These are phyloP conservation scores for Serranochromis macrocephalus DNA, from an alignment of 2,113 vertebrate genomes.

Conservation along the genomic window DNA sequence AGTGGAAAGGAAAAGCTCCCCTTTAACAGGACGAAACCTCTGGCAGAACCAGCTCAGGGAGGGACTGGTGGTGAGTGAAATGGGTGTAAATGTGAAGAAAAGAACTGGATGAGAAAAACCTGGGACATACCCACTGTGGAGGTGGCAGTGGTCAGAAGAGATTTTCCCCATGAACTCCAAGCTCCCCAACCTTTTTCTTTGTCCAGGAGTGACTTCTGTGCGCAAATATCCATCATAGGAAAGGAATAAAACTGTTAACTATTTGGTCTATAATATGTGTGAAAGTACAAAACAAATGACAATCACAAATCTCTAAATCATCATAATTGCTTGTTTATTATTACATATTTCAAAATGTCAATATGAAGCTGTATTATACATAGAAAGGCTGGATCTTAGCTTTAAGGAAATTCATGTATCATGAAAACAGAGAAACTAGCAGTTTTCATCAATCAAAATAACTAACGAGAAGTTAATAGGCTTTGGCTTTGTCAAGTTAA, in stretches of 20 bases:
- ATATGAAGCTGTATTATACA: background rate
- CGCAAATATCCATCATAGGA: background rate
- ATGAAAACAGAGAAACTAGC: background rate
- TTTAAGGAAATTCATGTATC: background rate
- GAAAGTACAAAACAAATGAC: background rate
- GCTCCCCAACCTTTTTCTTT: slow-evolving; percentile 67
- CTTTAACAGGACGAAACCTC: background rate
- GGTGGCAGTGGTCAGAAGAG: slow-evolving; percentile 85
- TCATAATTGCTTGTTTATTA: background rate
- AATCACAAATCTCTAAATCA: background rate
- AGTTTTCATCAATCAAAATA: background rate
- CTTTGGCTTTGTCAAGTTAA: background rate
- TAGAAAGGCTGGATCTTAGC: background rate
- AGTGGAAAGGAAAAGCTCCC: background rate
- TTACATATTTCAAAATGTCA: background rate
- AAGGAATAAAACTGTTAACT: background rate
- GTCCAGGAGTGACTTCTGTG: slow-evolving; percentile 36
- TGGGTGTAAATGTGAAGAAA: background rate
- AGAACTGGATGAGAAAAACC: background rate
- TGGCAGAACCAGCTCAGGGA: background rate
- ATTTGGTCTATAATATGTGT: background rate
- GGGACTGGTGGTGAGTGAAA: background rate
- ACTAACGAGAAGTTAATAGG: background rate
- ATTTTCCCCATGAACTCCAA: slow-evolving; percentile 95
- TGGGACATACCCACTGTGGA: slow-evolving; percentile 81